Percentiles rank a stretch among this genome's conserved stretches.
phyloP scores from a whole-genome alignment of 1,140 invertebrate genomes.

The Bombus waltoni region DNA sequence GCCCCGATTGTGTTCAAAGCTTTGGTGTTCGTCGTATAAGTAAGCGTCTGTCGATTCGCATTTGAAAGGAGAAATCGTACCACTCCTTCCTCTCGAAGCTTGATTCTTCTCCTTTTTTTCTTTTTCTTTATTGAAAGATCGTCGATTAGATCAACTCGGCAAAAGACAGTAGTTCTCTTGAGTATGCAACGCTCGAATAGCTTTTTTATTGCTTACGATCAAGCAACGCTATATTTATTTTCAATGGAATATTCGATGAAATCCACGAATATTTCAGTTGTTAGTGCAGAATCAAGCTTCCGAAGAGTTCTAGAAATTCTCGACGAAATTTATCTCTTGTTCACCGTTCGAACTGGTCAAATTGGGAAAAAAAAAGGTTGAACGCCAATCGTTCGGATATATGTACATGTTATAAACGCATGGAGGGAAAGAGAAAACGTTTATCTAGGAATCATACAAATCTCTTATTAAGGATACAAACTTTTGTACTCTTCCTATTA shows the following conservation, averaged over 20 bases:
- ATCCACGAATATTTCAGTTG: not conserved
- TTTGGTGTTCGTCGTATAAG: slow-evolving; percentile 62
- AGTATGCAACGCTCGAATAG: not conserved
- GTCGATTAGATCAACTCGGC: too few relatives aligned
- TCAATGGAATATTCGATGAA: not conserved
- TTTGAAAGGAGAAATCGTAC: slow-evolving; percentile 1
- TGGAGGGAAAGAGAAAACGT: slow-evolving; percentile 54
- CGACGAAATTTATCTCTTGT: slow-evolving; percentile 36
- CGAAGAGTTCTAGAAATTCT: slow-evolving; percentile 29
- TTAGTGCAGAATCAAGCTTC: slow-evolving; percentile 56
- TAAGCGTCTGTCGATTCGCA: slow-evolving; percentile 47
- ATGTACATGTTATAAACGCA: slow-evolving; percentile 25
- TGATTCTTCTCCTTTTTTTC: slow-evolving; percentile 13
- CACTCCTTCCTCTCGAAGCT: slow-evolving; percentile 34
- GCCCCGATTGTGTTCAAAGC: slow-evolving; percentile 80
- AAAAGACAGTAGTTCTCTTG: not conserved
- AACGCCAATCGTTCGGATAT: slow-evolving; percentile 33
- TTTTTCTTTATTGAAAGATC: not conserved
- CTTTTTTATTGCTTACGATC: not conserved
- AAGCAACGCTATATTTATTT: not conserved
- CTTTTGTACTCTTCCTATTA: slow-evolving; percentile 67
- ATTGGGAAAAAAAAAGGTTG: slow-evolving; percentile 10
- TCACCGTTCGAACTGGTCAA: slow-evolving; percentile 12
- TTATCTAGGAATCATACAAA: slow-evolving; percentile 52
- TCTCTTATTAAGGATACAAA: slow-evolving; percentile 44